Evolutionary conservation across 1,140 invertebrate species (phyloP), one percentile per base, ranked within the genome.

Genomic region (Bactericera cockerelli): DNA sequence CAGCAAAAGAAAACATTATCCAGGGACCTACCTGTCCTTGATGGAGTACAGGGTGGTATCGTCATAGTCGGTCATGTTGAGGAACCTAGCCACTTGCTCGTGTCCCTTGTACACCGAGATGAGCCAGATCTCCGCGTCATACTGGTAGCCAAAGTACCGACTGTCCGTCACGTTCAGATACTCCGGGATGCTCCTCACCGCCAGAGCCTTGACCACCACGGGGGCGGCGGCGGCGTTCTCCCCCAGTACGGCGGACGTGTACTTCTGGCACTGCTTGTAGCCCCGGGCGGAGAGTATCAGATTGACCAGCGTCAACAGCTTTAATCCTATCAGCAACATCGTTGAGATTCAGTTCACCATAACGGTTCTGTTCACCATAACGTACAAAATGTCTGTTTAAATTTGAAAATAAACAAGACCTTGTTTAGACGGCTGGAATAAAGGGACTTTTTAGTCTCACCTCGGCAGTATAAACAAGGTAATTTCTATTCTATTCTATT

Each of bases 81-180:
- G 22, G 19, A 49, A 49, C 42, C 19, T 49, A 8, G 42, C 42
- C 6, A 49, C 42, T 4, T 49, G n/a, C 22, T 49, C 42, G 22
- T 49, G 42, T 16, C 42, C 42, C 19, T 49, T 49, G 42, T 49
- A 49, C 4, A 49, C 19, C n/a, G 4, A 16, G 19, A 49, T 49
- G 42, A 49, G 42, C 42, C 42, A 49, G 22, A 49, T 49, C 19
- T 49, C 42, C n/a, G 42, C 42, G 19, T 49, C 42, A n/a, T 49
- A 49, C 4, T 22, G 8, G 19, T 19, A 49, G 3, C 42, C 42
- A 16, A 19, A 16, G n/a, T 49, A 49, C 19, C n/a, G n/a, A 49
- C 19, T 49, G 19, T 49, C 42, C 22, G 42, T 49, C 42, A 22
- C 22, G 22, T 49, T 49, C n/a, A 49, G n/a, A 49, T 19, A 49